These are phyloP conservation scores for Hydrotaea diabolus DNA, from an alignment of 2,888 invertebrate species.

Conservation along the genomic window DNA sequence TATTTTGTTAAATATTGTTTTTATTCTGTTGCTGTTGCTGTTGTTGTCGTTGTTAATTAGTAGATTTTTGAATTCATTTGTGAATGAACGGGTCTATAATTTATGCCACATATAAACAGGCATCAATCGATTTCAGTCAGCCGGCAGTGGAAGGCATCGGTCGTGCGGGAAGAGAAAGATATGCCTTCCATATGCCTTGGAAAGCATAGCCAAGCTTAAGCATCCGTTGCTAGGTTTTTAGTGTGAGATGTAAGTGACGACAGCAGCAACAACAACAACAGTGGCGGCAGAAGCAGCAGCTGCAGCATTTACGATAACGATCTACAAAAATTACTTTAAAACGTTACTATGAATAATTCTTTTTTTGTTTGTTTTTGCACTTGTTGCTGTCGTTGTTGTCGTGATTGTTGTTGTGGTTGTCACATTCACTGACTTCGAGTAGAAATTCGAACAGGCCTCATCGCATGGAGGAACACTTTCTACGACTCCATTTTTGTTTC, in stretches of 20 bases:
- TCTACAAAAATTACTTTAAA: constrained; percentile 36
- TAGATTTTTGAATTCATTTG: too few species aligned
- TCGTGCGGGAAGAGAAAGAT: background rate
- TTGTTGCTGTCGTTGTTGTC: constrained; percentile 35
- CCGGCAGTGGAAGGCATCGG: background rate
- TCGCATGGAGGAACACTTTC: background rate
- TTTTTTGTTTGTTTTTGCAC: constrained; percentile 5
- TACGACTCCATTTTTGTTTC: too few species aligned
- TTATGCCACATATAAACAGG: background rate
- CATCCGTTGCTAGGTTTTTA: background rate
- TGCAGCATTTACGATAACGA: constrained; percentile 20
- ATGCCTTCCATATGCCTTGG: background rate
- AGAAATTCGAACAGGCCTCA: constrained; percentile 10
- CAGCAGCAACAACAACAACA: constrained; percentile 34
- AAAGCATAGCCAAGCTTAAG: background rate
- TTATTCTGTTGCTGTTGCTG: too few species aligned
- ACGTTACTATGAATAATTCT: constrained; percentile 31
- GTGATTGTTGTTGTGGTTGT: constrained; percentile 22
- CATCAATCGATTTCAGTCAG: background rate
- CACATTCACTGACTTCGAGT: constrained; percentile 18
- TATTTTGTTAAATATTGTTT: too few species aligned
- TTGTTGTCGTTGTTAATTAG: too few species aligned
- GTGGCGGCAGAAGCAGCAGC: background rate
- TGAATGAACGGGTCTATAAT: too few species aligned
- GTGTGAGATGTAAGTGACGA: background rate